Evolutionary conservation across 1,140 invertebrate genomes (phyloP).

Genomic region (Brachionus asplanchnoidis): DNA sequence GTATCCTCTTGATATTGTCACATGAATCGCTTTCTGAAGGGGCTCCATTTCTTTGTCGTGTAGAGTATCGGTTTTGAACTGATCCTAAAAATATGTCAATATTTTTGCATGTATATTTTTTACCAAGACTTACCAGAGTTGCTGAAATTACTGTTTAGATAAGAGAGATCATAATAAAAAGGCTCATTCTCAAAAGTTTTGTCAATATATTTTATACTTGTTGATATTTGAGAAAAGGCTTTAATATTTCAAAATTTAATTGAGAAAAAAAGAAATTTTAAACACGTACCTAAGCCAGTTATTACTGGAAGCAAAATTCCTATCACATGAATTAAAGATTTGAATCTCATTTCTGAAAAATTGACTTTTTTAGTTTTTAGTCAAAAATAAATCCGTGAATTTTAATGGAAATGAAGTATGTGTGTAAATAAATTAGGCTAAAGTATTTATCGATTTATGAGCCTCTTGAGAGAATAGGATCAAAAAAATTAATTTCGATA

Average conservation of each 20-base stretch:
- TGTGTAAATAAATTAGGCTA: background rate
- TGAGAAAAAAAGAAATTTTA: background rate
- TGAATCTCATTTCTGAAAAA: background rate
- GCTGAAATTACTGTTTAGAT: conserved; percentile 3
- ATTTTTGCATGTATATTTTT: background rate
- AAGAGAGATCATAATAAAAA: background rate
- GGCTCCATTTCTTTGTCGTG: background rate
- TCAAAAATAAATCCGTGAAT: background rate
- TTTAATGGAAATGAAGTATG: background rate
- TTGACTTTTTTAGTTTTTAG: background rate
- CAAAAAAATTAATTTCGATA: background rate
- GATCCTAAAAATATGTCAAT: background rate
- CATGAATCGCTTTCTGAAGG: background rate
- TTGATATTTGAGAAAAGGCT: background rate
- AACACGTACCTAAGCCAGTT: background rate
- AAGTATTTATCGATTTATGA: background rate
- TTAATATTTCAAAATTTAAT: background rate
- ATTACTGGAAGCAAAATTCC: background rate
- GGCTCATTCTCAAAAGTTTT: background rate
- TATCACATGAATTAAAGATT: background rate
- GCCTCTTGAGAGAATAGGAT: background rate
- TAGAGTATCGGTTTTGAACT: background rate
- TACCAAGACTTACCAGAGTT: background rate
- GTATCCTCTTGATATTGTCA: background rate
- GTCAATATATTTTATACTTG: background rate